Percentiles rank a stretch among this genome's conserved stretches.
Evolutionary conservation across 2,797 vertebrate species (phyloP).

Genomic region (Ataeniobius toweri): DNA sequence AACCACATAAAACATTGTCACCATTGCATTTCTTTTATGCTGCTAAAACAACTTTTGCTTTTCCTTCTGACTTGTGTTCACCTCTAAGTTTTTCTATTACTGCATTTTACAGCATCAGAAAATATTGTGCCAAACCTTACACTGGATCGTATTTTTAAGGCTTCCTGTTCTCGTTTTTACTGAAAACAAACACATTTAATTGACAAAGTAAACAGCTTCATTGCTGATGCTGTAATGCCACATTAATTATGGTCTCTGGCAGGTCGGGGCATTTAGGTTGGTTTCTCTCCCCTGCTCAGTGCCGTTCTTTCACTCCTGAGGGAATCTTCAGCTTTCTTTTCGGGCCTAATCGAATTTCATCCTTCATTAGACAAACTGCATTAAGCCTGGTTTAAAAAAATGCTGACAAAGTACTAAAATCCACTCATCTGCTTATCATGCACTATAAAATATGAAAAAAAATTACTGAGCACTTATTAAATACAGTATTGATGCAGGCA

Average conservation of each 20-base stretch:
- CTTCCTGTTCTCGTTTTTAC: constrained; percentile 13
- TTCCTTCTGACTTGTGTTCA: constrained; percentile 25
- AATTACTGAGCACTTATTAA: constrained; percentile 52
- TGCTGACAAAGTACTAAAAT: constrained; percentile 68
- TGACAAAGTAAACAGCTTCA: constrained; percentile 28
- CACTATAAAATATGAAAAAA: constrained; percentile 50
- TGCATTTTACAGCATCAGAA: neutral
- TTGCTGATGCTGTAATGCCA: constrained; percentile 23
- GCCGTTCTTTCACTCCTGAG: constrained; percentile 27
- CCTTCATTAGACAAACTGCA: constrained; percentile 61
- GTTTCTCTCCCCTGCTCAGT: constrained; percentile 28
- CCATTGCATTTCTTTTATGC: constrained; percentile 39
- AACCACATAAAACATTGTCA: constrained; percentile 36
- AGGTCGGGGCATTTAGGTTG: constrained; percentile 25
- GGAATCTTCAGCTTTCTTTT: constrained; percentile 37
- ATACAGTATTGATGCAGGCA: constrained; percentile 62
- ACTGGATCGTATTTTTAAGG: neutral
- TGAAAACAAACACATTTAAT: constrained; percentile 27
- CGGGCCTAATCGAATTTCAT: constrained; percentile 60
- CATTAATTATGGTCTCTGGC: constrained; percentile 34
- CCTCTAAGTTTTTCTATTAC: constrained; percentile 7
- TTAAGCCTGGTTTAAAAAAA: constrained; percentile 58
- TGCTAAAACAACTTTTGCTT: constrained; percentile 36
- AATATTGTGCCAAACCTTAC: neutral
- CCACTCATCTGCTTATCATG: constrained; percentile 70